Base-by-base conservation (phyloP, 2,797 vertebrate genomes). In the Poecilia velifera region DNA sequence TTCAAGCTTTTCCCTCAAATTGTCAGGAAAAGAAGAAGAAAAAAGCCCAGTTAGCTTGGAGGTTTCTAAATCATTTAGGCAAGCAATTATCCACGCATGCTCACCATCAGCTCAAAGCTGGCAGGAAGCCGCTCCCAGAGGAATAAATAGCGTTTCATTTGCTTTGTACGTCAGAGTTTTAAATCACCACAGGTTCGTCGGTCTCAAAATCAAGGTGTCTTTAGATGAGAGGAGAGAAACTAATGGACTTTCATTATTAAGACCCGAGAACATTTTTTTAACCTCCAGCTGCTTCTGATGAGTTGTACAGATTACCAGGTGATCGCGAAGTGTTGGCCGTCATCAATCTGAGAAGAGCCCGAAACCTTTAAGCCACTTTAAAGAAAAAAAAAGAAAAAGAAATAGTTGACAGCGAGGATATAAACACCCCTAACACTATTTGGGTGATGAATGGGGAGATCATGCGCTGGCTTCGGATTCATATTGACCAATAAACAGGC, bases 1-100 rank as follows among this genome's bases (percentile, higher is more conserved):
- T 51, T 71, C 55, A 71, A 80, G 43, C 6, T 31, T 28, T 62
- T 72, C 31, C 57, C 34, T 81, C 28, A 76, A 64, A 55, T 70
- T 8, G 2, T 57, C 14, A 74, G 18, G 3, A 66, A 25, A 39
- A 39, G 36, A 12, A 66, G 47, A 20, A 49, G 18, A 18, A 57
- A 43, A 72, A 62, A 31, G 0, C 4, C 2, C n/a, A 28, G 2
- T 47, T 10, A 47, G 45, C 71, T 72, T 49, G 46, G 16, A 49
- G 71, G 45, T 28, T 34, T 12, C 71, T 72, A 47, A 47, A 72
- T 72, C 45, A 72, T 72, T 72, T n/a, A 72, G 43, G 45, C 70
- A 47, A 46, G 71, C 43, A 72, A 71, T 71, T 71, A 71, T 46
- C 70, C n/a, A 46, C 46, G 13, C 71, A 72, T 34, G 16, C 71